Percentiles rank a stretch among this genome's conserved stretches.
phyloP scores from a whole-genome alignment of 2,888 invertebrate species.

The Morpho deidamia region DNA sequence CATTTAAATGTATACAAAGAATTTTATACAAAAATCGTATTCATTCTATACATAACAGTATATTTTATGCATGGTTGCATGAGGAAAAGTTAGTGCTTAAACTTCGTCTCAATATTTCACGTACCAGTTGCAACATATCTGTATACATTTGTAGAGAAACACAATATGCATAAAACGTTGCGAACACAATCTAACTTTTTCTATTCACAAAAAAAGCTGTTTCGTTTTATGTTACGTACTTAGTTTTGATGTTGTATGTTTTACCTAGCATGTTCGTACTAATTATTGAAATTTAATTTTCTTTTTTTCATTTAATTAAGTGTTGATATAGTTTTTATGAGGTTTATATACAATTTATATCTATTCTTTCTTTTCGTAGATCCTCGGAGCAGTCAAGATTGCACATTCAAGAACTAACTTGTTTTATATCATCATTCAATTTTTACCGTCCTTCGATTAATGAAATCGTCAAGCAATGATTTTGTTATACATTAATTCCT shows the following conservation, averaged over 20 bases:
- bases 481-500: conserved; percentile 5
- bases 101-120: conserved; percentile 11
- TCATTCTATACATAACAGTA: not conserved
- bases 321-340: no score
- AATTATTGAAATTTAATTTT: no score
- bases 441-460: conserved; percentile 13
- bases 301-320: no score
- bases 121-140: conserved; percentile 11
- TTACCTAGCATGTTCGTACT: no score
- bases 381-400: conserved; percentile 31
- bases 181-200: conserved; percentile 8
- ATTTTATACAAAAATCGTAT: no score
- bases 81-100: not conserved
- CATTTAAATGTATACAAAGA: no score
- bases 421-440: not conserved
- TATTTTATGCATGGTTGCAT: conserved; percentile 1
- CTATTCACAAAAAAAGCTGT: conserved; percentile 4
- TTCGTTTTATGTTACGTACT: not conserved
- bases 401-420: conserved; percentile 29
- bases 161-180: conserved; percentile 8
- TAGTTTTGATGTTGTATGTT: not conserved
- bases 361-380: conserved; percentile 30
- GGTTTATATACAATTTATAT: not conserved
- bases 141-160: conserved; percentile 3
- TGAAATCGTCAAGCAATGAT: not conserved